Evolutionary conservation across 2,113 vertebrate species (phyloP), one percentile per base, ranked within the genome.

Genomic region (Neogale vison): DNA sequence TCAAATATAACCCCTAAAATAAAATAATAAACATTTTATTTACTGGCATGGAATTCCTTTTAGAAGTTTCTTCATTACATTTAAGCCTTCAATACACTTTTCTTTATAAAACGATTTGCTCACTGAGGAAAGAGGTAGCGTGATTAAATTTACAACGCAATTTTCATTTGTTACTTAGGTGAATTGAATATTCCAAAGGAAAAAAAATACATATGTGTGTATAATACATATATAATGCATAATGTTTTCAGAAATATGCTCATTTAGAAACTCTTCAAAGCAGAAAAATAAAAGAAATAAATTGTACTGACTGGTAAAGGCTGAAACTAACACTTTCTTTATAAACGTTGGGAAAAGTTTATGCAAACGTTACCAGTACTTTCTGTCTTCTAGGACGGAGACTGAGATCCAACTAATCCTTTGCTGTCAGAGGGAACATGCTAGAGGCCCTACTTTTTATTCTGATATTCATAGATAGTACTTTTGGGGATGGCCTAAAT

Each of bases 221-320:
- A 82, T 34, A 34, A 34, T 65, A 34, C 17, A 34, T 34, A 29
- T 10, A 61, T 29, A 90, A 85, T 79, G 24, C 6, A 92, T 20
- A 72, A 59, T 81, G 59, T 88, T 92, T 93, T 79, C 23, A 69
- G 29, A 90, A 90, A 63, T 55, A 87, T 29, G 82, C 3, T 14
- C 80, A 96, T 71, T 61, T 93, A 61, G 31, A 86, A 85, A 76
- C 26, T 93, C 26, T 90, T 90, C 17, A 61, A 85, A 92, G 20
- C n/a, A 74, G 23, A 77, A 76, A 59, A 61, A 76, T 36, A 45
- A 81, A 76, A 90, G 36, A 36, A 82, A 87, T 65, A 86, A 34
- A 89, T 50, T 67, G 21, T 14, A 7, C 26, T 52, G 9, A 90
- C 24, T 84, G 18, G 69, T 42, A 76, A 93, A 69, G 34, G 67